Conservation (phyloP, 2,888 invertebrate species). For the Andrena chrysosceles region DNA sequence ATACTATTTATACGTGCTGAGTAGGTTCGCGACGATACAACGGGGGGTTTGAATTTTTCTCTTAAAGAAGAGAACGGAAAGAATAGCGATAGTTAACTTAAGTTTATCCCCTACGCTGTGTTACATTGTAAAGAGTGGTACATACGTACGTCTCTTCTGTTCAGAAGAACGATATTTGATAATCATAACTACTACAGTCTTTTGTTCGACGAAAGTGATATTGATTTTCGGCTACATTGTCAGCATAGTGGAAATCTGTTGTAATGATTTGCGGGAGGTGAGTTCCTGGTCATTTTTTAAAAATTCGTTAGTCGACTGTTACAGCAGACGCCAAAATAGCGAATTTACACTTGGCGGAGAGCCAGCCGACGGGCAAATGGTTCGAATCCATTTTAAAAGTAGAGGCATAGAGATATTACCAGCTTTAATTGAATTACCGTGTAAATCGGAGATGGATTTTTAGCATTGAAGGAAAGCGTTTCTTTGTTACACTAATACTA, state of each 20-base stretch:
- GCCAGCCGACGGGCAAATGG: conserved; percentile 53
- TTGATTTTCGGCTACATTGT: conserved; percentile 62
- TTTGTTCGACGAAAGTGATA: conserved; percentile 56
- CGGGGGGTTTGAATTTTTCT: conserved; percentile 56
- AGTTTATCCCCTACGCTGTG: conserved; percentile 49
- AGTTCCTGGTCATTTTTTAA: conserved; percentile 67
- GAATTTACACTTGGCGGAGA: conserved; percentile 60
- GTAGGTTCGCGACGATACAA: conserved; percentile 64
- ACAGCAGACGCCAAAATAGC: conserved; percentile 66
- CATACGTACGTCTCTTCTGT: conserved; percentile 41
- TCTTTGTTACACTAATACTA: conserved; percentile 55
- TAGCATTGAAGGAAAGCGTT: conserved; percentile 55
- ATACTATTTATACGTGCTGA: conserved; percentile 69
- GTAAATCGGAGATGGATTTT: conserved; percentile 62
- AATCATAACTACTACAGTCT: conserved; percentile 54
- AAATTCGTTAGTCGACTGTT: conserved; percentile 65
- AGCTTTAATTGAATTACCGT: conserved; percentile 74
- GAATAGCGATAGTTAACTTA: conserved; percentile 39
- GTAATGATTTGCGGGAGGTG: conserved; percentile 62
- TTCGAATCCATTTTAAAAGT: conserved; percentile 67
- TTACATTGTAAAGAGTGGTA: conserved; percentile 59
- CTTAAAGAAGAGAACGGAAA: conserved; percentile 3
- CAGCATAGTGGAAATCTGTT: conserved; percentile 26
- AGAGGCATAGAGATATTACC: conserved; percentile 68
- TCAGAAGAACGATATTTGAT: conserved; percentile 48